Percentiles rank a stretch among this genome's conserved stretches.
Conservation (phyloP, 2,888 invertebrate species). For the Carpatolechia fugitivella region DNA sequence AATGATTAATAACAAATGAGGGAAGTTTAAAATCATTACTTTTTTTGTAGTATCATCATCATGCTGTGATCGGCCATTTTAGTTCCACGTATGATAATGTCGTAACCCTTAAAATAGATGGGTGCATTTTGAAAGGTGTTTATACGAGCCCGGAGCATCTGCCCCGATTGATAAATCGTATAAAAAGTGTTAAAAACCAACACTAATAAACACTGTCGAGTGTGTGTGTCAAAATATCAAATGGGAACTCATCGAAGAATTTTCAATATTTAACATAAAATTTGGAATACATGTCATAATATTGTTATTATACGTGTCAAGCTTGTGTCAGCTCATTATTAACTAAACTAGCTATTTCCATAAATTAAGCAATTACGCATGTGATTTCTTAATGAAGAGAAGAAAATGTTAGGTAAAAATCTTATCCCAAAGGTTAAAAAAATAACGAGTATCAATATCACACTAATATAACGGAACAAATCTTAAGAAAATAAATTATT, state of each 20-base stretch:
- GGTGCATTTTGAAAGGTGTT: conserved; percentile 70
- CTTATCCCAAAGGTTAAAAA: too few relatives aligned
- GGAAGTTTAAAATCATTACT: not conserved
- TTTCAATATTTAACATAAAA: not conserved
- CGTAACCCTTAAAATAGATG: conserved; percentile 66
- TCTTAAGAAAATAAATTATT: too few relatives aligned
- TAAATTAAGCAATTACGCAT: not conserved
- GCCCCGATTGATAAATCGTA: conserved; percentile 73
- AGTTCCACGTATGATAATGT: conserved; percentile 61
- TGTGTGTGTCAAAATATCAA: conserved; percentile 37
- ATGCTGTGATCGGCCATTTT: conserved; percentile 49
- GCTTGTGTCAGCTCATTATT: not conserved
- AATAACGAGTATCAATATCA: not conserved
- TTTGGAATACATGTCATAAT: not conserved
- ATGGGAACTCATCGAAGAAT: not conserved
- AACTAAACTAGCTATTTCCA: not conserved
- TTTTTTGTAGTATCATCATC: conserved; percentile 6
- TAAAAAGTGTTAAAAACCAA: conserved; percentile 59
- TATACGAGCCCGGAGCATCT: conserved; percentile 68
- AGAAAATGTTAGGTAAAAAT: too few relatives aligned
- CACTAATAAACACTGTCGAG: conserved; percentile 34
- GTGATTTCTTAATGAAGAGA: too few relatives aligned
- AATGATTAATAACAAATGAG: not conserved
- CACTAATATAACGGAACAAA: not conserved
- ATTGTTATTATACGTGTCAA: conserved; percentile 3